These are phyloP conservation scores for Psittacula derbiana DNA, from an alignment of 2,797 vertebrate species.

Conservation along the genomic window DNA sequence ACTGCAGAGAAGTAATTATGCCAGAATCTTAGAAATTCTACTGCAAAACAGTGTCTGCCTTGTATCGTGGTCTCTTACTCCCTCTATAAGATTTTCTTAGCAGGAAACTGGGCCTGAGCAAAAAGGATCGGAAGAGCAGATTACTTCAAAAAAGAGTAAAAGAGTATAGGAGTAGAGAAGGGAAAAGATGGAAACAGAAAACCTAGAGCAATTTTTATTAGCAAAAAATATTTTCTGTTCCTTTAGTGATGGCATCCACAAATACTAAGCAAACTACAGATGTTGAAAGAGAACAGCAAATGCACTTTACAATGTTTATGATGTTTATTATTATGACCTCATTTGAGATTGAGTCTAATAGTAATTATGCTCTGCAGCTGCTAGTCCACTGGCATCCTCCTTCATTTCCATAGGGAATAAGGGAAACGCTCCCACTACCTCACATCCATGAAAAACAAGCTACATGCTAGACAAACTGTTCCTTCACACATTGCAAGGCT, in stretches of 20 bases:
- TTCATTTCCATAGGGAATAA: background rate
- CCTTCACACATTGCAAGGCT: background rate
- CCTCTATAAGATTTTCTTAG: background rate
- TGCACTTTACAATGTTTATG: background rate
- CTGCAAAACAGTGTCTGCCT: slow-evolving; percentile 35
- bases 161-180: background rate
- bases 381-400: background rate
- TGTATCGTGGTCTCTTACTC: background rate
- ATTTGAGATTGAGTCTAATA: slow-evolving; percentile 1
- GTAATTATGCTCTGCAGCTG: slow-evolving; percentile 7
- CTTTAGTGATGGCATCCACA: background rate
- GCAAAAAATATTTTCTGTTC: background rate
- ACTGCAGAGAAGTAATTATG: slow-evolving; percentile 18
- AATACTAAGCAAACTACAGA: background rate
- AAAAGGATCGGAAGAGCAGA: background rate
- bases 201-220: background rate
- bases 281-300: background rate
- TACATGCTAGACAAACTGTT: background rate
- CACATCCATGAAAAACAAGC: background rate
- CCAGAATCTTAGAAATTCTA: slow-evolving; percentile 49
- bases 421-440: background rate
- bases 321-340: slow-evolving; percentile 32
- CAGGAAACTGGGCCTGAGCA: background rate
- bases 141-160: background rate
- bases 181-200: background rate